These are phyloP conservation scores for Periparus ater DNA, from an alignment of 2,797 vertebrate genomes.

Conservation along the genomic window DNA sequence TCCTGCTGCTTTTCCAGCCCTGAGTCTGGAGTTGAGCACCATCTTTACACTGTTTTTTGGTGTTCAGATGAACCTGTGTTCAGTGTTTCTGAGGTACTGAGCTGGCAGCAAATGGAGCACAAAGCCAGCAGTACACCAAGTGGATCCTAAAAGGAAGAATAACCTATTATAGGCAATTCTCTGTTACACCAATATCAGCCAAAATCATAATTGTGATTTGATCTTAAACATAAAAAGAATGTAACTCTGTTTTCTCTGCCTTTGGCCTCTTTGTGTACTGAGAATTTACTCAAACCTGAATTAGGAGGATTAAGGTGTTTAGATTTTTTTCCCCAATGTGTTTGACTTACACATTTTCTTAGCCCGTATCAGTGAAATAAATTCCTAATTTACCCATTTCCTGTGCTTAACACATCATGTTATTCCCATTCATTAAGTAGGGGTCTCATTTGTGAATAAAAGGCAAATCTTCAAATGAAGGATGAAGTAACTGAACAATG, in stretches of 20 bases:
- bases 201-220: not conserved
- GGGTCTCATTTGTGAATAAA: not conserved
- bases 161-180: not conserved
- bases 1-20: not conserved
- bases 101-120: not conserved
- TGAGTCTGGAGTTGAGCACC: not conserved
- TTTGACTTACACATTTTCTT: not conserved
- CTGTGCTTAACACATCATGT: not conserved
- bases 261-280: not conserved
- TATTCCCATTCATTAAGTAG: not conserved
- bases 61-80: not conserved
- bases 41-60: not conserved
- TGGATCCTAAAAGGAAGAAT: not conserved
- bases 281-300: not conserved
- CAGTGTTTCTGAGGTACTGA: not conserved
- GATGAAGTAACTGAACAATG: not conserved
- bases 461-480: not conserved
- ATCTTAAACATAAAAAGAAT: not conserved
- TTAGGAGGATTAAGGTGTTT: not conserved
- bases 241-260: not conserved
- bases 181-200: not conserved
- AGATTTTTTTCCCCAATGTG: not conserved
- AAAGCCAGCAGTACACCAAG: not conserved
- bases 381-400: not conserved
- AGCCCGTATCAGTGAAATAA: not conserved